Base-by-base conservation (phyloP, 1,140 invertebrate genomes). In the Macrosteles quadrilineatus region DNA sequence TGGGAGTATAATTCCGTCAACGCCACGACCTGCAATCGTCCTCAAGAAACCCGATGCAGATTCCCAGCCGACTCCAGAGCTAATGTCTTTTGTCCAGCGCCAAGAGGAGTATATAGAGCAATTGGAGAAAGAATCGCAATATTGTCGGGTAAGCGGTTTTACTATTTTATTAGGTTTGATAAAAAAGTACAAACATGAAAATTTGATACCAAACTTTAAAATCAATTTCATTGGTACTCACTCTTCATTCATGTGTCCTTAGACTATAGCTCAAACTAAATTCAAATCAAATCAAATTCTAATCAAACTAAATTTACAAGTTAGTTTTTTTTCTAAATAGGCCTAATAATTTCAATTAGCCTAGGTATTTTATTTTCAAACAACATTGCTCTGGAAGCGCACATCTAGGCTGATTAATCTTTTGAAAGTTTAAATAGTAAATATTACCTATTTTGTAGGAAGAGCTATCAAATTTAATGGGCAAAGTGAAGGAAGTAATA, bases 81-180 rank as follows among this genome's bases (percentile, higher is more conserved):
- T 91, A 17, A 83, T 88, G 72, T 85, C 86, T 59, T 93, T 92
- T 73, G 91, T 93, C 25, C 88, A 92, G 78, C 87, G 90, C 65
- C 92, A 94, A 76, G 91, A 92, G 77, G 90, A 92, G 68, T 93
- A 94, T 72, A 93, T 94, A 30, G 88, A 92, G 64, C 91, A 94
- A 75, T 74, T 94, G 21, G 91, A 94, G 78, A 87, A 88, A 72
- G 91, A 94, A 79, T 91, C 90, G 50, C 88, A 88, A 73, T 92
- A 90, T 77, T 92, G 90, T 76, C 85, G 88, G 77, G 86, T 87
- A 80, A 78, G 79, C 17, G 17, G 21, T 21, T 50, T 50, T 50
- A 6, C 32, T 36, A 36, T 14, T 75, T 25, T 11, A 59, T 59
- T 55, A 1, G n/a, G 25, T 36, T 1, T 66, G 32, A 17, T 19